Percentiles rank a stretch among this genome's conserved stretches.
Evolutionary conservation across 2,797 vertebrate species (phyloP).

Genomic region (Acomys russatus): DNA sequence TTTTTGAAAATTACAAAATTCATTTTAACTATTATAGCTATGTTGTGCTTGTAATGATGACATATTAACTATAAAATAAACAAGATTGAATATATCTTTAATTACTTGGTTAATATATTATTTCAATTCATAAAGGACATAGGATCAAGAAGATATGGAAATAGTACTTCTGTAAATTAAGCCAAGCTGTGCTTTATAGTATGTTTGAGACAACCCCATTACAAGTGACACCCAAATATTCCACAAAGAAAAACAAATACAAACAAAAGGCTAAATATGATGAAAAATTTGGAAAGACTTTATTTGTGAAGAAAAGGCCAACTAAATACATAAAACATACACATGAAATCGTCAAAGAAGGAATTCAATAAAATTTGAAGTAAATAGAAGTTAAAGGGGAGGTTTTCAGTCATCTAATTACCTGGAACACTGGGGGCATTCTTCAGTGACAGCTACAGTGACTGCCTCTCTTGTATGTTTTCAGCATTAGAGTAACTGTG

Average conservation of each 20-base stretch:
- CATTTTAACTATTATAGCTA: neutral
- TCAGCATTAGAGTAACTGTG: neutral
- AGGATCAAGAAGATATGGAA: neutral
- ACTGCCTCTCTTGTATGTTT: neutral
- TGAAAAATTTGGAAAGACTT: neutral
- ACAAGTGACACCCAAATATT: neutral
- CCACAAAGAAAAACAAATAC: neutral
- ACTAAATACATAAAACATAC: neutral
- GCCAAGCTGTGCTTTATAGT: neutral
- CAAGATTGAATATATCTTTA: neutral
- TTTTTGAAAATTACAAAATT: constrained; percentile 13
- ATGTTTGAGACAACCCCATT: neutral
- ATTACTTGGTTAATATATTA: neutral
- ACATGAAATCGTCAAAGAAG: neutral
- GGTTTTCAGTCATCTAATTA: neutral
- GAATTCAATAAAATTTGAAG: neutral
- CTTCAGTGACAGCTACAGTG: neutral
- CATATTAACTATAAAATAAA: neutral
- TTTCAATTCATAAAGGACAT: neutral
- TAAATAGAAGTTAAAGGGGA: too few relatives aligned
- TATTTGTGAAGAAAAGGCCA: neutral
- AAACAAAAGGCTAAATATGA: neutral
- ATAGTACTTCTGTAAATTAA: neutral
- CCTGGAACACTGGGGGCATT: neutral
- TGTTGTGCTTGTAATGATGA: neutral